A percentile compares a stretch with the other conserved stretches of the same genome.
These are phyloP conservation scores for Trididemnum nubilum DNA, from an alignment of 23 tunicate species.

Conservation along the genomic window DNA sequence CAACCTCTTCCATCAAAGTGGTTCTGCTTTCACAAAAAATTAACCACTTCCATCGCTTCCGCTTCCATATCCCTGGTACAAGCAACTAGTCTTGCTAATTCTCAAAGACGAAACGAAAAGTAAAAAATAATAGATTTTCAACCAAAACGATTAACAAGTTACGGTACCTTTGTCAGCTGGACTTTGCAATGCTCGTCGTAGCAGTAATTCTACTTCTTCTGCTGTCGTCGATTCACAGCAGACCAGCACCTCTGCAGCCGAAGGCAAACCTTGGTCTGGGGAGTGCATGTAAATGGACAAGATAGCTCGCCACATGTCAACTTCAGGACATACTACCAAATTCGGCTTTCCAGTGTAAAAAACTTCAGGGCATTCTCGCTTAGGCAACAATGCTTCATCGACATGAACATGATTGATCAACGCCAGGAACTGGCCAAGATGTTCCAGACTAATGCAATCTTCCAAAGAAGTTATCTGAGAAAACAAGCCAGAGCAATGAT, in stretches of 20 bases:
- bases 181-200: constrained; percentile 48
- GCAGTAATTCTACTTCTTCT: constrained; percentile 55
- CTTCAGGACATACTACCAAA: constrained; percentile 30
- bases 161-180: neutral
- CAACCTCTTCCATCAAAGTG: too few relatives aligned
- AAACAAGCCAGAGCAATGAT: too few relatives aligned
- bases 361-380: constrained; percentile 2
- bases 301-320: constrained; percentile 31
- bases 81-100: too few relatives aligned
- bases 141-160: too few relatives aligned
- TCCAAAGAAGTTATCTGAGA: constrained; percentile 35
- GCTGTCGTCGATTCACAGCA: constrained; percentile 50
- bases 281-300: constrained; percentile 47
- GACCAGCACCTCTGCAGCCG: constrained; percentile 49
- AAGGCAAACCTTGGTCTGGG: constrained; percentile 35
- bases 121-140: too few relatives aligned
- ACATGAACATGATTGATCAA: neutral
- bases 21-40: too few relatives aligned
- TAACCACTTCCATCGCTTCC: too few relatives aligned
- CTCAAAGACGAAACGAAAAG: too few relatives aligned
- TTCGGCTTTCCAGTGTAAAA: constrained; percentile 46
- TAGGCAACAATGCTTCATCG: neutral
- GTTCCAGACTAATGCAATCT: constrained; percentile 36
- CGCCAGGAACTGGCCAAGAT: constrained; percentile 31
- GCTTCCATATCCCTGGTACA: too few relatives aligned